Evolutionary conservation across 2,113 vertebrate genomes (phyloP).

Genomic region (Corythornis madagascariensis): DNA sequence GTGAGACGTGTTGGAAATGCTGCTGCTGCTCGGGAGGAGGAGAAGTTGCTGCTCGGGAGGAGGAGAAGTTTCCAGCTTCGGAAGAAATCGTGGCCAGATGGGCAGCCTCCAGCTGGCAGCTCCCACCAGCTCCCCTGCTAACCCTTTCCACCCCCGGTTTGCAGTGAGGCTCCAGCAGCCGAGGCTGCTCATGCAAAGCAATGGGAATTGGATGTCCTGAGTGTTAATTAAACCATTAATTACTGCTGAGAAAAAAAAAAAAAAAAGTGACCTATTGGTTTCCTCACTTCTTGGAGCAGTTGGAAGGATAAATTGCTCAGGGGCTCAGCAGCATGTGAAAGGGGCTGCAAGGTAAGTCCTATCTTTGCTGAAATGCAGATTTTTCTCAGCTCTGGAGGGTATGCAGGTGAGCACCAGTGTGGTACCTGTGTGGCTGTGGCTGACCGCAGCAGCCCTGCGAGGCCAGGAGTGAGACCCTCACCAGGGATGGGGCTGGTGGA

Average conservation of each 20-base stretch:
- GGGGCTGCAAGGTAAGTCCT: fast-evolving
- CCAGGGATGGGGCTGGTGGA: not conserved
- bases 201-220: slow-evolving; percentile 55
- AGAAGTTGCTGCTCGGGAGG: slow-evolving; percentile 40
- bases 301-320: not conserved
- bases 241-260: slow-evolving; percentile 1
- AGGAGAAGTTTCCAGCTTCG: slow-evolving; percentile 45
- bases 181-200: not conserved
- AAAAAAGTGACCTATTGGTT: not conserved
- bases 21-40: slow-evolving; percentile 26
- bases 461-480: not conserved
- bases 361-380: not conserved
- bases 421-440: not conserved
- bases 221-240: slow-evolving; percentile 72
- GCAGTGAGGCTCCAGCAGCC: not conserved
- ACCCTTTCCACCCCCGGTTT: not conserved
- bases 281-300: not conserved
- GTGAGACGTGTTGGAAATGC: not conserved
- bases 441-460: not conserved
- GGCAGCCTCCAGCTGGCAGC: slow-evolving; percentile 36
- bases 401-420: fast-evolving
- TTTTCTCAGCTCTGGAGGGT: not conserved
- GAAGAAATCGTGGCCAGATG: slow-evolving; percentile 42
- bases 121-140: not conserved
- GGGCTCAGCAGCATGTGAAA: fast-evolving